Evolutionary conservation across 2,888 invertebrate genomes (phyloP), one percentile per base, ranked within the genome.

Genomic region (Phytoseiulus persimilis): DNA sequence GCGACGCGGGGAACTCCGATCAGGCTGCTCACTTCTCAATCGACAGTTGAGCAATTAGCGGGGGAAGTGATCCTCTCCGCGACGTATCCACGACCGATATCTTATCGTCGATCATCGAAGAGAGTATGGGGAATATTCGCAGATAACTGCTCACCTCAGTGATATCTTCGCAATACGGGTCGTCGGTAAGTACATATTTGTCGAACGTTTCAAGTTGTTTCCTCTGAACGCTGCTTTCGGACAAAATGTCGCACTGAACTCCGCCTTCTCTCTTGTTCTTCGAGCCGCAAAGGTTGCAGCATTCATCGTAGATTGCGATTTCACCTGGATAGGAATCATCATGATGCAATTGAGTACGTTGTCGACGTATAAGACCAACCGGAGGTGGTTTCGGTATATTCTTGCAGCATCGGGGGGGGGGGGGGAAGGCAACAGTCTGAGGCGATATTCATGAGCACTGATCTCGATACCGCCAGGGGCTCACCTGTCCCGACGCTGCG

Each of bases 131-230:
- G n/a, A n/a, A n/a, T 39, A 3, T 39, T 39, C 9, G 39, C 39
- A 3, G 39, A 39, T 3, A 39, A 39, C n/a, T 39, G 14, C 87
- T 87, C n/a, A 87, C 87, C 87, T 87, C 87, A 32, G 87, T 87
- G 87, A 87, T 87, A n/a, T 87, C 87, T 11, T 87, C 87, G n/a
- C 87, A 87, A 31, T 87, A 87, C 32, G 87, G 33, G 32, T 87
- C 87, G 45, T 87, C 87, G 87, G 87, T 87, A 0, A 87, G 87
- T 2, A 87, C 87, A 6, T 87, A 33, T 45, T 87, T 33, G 31
- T 87, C 87, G 39, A 28, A 39, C 31, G 45, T 87, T 23, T 87
- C 87, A 9, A 32, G n/a, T 1, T 18, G 32, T 87, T 87, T 9
- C n/a, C 28, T 32, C n/a, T 32, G 87, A 87, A n/a, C 45, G n/a